These are phyloP conservation scores for Ameiurus melas DNA, from an alignment of 2,113 vertebrate species.

Conservation along the genomic window DNA sequence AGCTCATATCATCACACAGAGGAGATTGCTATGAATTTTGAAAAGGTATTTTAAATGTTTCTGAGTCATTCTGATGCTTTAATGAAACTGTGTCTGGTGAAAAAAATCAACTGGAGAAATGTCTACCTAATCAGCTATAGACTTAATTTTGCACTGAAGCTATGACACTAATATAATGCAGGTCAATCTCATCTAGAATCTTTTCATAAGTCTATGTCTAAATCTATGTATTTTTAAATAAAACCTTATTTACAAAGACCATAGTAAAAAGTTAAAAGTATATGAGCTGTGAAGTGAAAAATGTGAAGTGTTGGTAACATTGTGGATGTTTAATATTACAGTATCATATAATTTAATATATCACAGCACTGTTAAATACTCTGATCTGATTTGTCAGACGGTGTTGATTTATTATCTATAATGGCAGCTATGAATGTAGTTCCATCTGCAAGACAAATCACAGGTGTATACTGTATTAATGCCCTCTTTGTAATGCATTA, in stretches of 20 bases:
- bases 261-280: background rate
- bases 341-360: too few species aligned
- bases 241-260: background rate
- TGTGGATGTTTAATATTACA: background rate
- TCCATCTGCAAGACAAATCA: too few species aligned
- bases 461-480: too few species aligned
- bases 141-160: background rate
- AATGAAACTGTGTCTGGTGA: background rate
- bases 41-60: constrained; percentile 62
- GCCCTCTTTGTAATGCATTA: too few species aligned
- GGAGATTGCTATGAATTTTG: constrained; percentile 32
- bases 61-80: background rate
- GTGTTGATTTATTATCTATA: too few species aligned
- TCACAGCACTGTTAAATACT: too few species aligned
- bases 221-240: background rate
- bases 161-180: too few species aligned
- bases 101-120: background rate
- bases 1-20: constrained; percentile 6
- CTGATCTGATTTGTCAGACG: too few species aligned
- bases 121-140: background rate
- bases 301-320: background rate
- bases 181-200: background rate
- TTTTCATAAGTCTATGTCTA: too few species aligned
- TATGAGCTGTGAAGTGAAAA: background rate
- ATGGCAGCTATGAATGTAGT: too few species aligned